phyloP scores from a whole-genome alignment of 2,888 invertebrate genomes.

The Gerosis bhagava region DNA sequence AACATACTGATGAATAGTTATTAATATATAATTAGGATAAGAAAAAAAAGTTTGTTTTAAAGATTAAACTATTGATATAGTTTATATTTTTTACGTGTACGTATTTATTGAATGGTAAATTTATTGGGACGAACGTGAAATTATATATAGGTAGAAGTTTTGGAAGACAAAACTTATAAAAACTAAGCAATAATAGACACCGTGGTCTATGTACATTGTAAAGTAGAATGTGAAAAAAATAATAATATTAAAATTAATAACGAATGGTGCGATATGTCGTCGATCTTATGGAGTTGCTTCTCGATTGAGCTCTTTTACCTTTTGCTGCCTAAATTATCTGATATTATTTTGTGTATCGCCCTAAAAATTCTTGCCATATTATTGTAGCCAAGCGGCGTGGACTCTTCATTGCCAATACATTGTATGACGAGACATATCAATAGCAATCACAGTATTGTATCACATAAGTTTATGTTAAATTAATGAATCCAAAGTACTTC shows the following conservation, averaged over 20 bases:
- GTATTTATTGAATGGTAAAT: constrained; percentile 82
- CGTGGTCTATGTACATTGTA: constrained; percentile 78
- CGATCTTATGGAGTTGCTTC: constrained; percentile 70
- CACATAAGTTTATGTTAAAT: constrained; percentile 32
- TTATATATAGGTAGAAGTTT: constrained; percentile 81
- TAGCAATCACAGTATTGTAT: constrained; percentile 55
- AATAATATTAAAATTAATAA: constrained; percentile 53
- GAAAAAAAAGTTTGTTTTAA: constrained; percentile 80
- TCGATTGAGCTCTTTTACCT: constrained; percentile 60
- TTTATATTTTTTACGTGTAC: constrained; percentile 83
- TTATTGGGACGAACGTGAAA: constrained; percentile 80
- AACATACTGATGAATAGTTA: constrained; percentile 80
- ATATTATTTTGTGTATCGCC: constrained; percentile 68
- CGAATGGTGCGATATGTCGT: constrained; percentile 78
- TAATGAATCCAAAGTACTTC: constrained; percentile 18
- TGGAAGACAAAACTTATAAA: constrained; percentile 77
- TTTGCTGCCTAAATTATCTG: constrained; percentile 68
- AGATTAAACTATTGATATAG: constrained; percentile 83
- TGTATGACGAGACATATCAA: constrained; percentile 73
- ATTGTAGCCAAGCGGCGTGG: constrained; percentile 37
- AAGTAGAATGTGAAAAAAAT: constrained; percentile 62
- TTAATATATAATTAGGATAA: constrained; percentile 80
- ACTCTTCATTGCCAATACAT: constrained; percentile 47
- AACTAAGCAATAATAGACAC: constrained; percentile 80
- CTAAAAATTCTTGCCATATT: constrained; percentile 62